Base-by-base conservation (phyloP, 1,140 invertebrate genomes). In the Drosophila saltans region DNA sequence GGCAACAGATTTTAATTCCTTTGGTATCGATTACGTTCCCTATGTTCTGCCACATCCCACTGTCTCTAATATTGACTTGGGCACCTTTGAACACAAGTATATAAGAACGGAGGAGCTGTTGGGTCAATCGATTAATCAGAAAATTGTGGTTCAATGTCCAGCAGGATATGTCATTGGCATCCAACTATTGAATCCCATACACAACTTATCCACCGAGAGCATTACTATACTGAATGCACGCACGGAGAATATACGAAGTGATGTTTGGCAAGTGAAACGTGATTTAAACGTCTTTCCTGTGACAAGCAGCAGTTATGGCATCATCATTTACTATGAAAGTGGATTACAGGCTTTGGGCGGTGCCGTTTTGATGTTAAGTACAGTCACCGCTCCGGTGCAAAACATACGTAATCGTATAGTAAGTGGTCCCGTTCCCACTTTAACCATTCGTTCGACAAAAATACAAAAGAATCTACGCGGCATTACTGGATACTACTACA, bases 211-310 rank as follows among this genome's bases (percentile, higher is more conserved):
- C 65, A 96, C 96, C 0, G 97, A 98, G 93, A 93, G 94, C 73
- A 95, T 98, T 41, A 94, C 94, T 28, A 95, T 98, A 56, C 94
- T 96, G 69, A 96, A 98, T 92, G 95, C 95, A 1, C 94, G 95
- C 72, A 94, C 94, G 21, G 93, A 94, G 48, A 94, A 94, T 52
- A 93, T 93, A 21, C 93, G 93, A 28, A 94, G 95, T 45, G 94
- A 95, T 28, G 86, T 94, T 39, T 98, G 97, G 97, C 94, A 95
- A 80, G 92, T 98, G 0, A 95, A 96, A 79, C 93, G 96, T 26
- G 98, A 99, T 92, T 93, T 97, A 52, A 95, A 96, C 1, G 94
- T 96, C 10, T 99, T 99, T 92, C 98, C 98, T 0, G 95, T 96
- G 0, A 95, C 97, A 1, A 97, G 96, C 69, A 97, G 94, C 73